A percentile compares a stretch with the other conserved stretches of the same genome.
Conservation (phyloP, 2,888 invertebrate genomes). For the Melipona beecheii region DNA sequence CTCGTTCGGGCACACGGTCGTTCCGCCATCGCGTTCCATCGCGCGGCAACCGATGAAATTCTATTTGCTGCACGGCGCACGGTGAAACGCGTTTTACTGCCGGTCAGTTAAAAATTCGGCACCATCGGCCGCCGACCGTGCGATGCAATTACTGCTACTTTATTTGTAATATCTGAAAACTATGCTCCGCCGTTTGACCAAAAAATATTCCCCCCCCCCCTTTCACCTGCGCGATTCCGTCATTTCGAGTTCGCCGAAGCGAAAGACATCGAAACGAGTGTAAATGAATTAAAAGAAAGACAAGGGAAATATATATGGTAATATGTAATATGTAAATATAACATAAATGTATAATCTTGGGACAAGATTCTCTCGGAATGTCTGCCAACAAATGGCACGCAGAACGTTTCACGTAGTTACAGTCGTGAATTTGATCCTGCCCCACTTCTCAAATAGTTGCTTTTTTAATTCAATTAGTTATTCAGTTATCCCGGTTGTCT, state of each 20-base stretch:
- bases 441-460: no score
- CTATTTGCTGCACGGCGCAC: constrained; percentile 41
- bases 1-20: neutral
- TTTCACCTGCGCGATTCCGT: neutral
- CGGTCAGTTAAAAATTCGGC: constrained; percentile 34
- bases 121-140: neutral
- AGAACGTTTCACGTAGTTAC: no score
- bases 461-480: no score
- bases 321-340: no score
- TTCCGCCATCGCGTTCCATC: neutral
- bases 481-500: no score
- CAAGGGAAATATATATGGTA: no score
- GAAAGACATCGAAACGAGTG: neutral
- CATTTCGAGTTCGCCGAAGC: neutral
- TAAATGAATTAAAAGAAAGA: neutral
- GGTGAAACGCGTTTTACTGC: constrained; percentile 41
- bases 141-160: constrained; percentile 32
- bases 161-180: constrained; percentile 38
- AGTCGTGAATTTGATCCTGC: no score
- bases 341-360: no score
- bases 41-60: constrained; percentile 46
- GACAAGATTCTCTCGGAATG: no score
- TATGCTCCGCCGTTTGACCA: neutral
- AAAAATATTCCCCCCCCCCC: neutral
- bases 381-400: no score